Conservation (phyloP, 2,113 vertebrate genomes). For the Gavia stellata region DNA sequence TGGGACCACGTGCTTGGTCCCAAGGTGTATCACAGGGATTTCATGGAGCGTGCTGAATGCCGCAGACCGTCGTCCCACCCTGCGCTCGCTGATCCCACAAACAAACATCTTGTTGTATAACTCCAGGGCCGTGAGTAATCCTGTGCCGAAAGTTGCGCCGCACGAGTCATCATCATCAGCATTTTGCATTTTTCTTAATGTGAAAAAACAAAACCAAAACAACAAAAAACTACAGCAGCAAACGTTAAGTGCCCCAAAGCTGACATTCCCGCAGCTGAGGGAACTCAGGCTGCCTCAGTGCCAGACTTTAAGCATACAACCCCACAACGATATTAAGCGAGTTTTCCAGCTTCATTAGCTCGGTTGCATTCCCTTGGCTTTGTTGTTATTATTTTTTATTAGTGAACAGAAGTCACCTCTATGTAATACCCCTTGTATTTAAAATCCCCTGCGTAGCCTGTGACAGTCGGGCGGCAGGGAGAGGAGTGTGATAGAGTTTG, state of each 20-base stretch:
- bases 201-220: not conserved
- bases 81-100: not conserved
- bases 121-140: not conserved
- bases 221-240: not conserved
- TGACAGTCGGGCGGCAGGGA: rapidly evolving
- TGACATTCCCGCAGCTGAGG: rapidly evolving
- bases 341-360: not conserved
- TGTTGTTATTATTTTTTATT: not conserved
- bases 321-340: not conserved
- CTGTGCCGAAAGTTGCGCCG: not conserved
- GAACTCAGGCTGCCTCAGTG: not conserved
- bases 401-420: not conserved
- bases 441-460: not conserved
- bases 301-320: not conserved
- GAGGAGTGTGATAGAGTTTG: not conserved
- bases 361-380: not conserved
- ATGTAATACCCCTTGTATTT: not conserved
- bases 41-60: not conserved
- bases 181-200: not conserved
- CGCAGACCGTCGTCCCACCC: not conserved
- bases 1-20: not conserved
- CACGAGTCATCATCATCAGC: not conserved
- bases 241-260: not conserved
- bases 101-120: slow-evolving; percentile 6
- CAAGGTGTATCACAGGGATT: not conserved